Evolutionary conservation across 35 echinoderm and acorn worm genomes (phyloP), one percentile per base, ranked within the genome.

Genomic region (Amphiura filiformis): DNA sequence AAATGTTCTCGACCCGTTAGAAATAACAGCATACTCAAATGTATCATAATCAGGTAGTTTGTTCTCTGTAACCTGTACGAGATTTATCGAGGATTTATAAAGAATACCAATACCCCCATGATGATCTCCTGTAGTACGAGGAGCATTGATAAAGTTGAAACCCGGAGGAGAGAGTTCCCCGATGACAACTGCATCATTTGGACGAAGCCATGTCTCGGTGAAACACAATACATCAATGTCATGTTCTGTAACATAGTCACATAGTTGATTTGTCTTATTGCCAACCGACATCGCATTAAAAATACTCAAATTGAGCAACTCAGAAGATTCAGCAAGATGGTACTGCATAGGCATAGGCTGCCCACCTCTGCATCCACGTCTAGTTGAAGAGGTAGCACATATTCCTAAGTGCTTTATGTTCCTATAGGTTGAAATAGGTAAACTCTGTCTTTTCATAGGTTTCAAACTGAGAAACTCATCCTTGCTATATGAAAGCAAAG

Each of bases 131-230:
- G 17, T 33, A 22, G 30, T 57, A 15, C 84, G 37, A 28, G 90
- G 83, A 33, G 77, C 37, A 44, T 91, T 85, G 17, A 85, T 64
- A 57, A 91, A 86, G 13, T 47, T 13, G 33, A 86, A 91, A 37
- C 90, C 83, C 15, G 83, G 83, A 56, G 90, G 90, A 15, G 77
- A 57, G 13, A 91, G 20, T 36, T 91, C 84, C 65, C 84, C 52
- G 30, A 91, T 86, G 32, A 91, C 79, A 23, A 79, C 82, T 17
- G 31, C 14, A 44, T 86, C 84, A 38, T 85, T 84, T 15, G 36
- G 26, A 28, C 12, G 20, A 5, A 86, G 65, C 90, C 90, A 91
- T 26, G 90, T 80, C 30, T 91, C 90, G 22, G 90, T 91, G 11
- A 91, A 23, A 7, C 37, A 38, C 18, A 91, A 22, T 37, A 85